These are phyloP conservation scores for Helarctos malayanus DNA, from an alignment of 2,797 vertebrate species.

Conservation along the genomic window DNA sequence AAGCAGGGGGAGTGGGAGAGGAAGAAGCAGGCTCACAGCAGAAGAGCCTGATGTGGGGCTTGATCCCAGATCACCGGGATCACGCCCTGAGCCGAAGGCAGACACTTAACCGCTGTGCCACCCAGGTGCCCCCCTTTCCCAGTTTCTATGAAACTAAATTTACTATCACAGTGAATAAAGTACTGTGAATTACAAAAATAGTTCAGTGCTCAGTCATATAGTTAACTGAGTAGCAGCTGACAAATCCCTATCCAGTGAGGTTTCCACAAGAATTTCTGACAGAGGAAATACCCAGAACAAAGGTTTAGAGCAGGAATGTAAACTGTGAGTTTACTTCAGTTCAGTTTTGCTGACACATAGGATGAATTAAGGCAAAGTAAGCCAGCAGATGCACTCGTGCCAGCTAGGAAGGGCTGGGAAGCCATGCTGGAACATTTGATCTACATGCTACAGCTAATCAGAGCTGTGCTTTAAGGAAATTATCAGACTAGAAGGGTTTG, in stretches of 20 bases:
- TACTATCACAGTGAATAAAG: neutral
- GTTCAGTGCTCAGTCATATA: neutral
- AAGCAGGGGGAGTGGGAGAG: no score
- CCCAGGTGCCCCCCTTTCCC: neutral
- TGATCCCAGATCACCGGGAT: no score
- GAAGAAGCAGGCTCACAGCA: no score
- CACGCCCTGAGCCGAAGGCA: no score
- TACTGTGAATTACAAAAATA: constrained; percentile 30
- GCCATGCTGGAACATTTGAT: neutral
- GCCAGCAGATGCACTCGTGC: neutral
- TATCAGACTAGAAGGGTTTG: neutral
- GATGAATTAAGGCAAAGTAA: neutral
- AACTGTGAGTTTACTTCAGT: neutral
- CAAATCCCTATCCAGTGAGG: neutral
- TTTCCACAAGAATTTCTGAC: neutral
- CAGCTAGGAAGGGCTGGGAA: neutral
- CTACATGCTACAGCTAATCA: neutral
- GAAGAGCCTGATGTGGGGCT: no score
- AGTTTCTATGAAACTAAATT: constrained; percentile 19
- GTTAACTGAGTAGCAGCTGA: neutral
- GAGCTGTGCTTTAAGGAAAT: neutral
- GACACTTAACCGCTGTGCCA: no score
- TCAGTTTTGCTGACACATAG: neutral
- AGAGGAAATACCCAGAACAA: neutral
- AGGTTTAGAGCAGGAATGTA: neutral